Base-by-base conservation (phyloP, 2,797 vertebrate genomes). In the Rhinichthys osculus region DNA sequence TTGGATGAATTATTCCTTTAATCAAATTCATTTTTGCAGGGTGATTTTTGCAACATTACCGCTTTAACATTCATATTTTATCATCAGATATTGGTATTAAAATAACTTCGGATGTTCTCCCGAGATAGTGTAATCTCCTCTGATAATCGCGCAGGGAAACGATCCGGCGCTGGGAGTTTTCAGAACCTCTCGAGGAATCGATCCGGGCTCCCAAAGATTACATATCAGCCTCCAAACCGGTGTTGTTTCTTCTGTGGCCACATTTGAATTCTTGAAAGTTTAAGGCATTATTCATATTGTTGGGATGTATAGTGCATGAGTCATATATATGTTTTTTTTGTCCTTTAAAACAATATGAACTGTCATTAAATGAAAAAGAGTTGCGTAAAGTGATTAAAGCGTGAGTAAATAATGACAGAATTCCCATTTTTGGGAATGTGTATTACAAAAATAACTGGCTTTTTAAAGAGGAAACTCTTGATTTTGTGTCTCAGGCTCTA, bases 1-100 rank as follows among this genome's bases (percentile, higher is more conserved):
- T n/a, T 35, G 21, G 7, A 8, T 33, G 1, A 62, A 6, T 23
- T 35, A 23, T 33, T 13, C 23, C 23, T 47, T 10, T 6, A 7
- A n/a, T 35, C 7, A 23, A 62, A 8, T 59, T 42, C 1, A 40
- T 40, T 13, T 59, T 42, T 42, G 11, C 33, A 54, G 80, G 33
- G n/a, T 23, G 13, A 10, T 57, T 52, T 66, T 71, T 73, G 14
- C 81, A 33, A 59, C 38, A 72, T 47, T 59, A 73, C n/a, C 6
- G 17, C 69, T 40, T n/a, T 54, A 71, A 82, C 19, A 10, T 40
- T 14, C 50, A 72, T 42, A 23, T 59, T 70, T 82, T 62, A 71
- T 57, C 50, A 69, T 57, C 67, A 70, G 33, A 81, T 57, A 72
- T 42, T 30, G n/a, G 19, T 72, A 13, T 72, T 59, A 47, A 62